A percentile compares a stretch with the other conserved stretches of the same genome.
These are phyloP conservation scores for Podilymbus podiceps DNA, from an alignment of 2,113 vertebrate genomes.

Conservation along the genomic window DNA sequence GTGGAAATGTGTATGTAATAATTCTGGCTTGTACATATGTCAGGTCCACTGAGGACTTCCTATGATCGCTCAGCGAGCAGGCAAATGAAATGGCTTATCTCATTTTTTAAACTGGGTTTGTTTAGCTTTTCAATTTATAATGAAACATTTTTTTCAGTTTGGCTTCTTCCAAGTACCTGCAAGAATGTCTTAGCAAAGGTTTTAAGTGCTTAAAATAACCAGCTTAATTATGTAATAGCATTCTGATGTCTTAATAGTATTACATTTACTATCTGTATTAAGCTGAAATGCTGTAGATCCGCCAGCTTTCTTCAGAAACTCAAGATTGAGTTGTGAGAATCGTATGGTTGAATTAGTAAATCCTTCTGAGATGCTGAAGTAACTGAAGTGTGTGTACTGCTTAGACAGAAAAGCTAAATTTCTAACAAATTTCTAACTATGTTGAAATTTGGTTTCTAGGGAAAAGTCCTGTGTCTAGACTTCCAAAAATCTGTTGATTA, in stretches of 20 bases:
- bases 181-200: neutral
- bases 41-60: neutral
- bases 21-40: neutral
- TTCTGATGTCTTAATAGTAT: neutral
- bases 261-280: neutral
- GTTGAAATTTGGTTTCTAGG: neutral
- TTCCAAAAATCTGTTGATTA: conserved; percentile 12
- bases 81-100: neutral
- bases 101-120: neutral
- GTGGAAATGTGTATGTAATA: neutral
- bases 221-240: conserved; percentile 27
- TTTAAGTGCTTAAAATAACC: conserved; percentile 48
- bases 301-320: neutral
- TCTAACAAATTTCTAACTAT: neutral
- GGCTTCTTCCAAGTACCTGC: neutral
- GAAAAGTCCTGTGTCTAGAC: neutral
- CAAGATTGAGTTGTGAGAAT: neutral
- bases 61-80: neutral
- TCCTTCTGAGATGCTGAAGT: neutral
- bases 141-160: neutral
- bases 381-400: neutral
- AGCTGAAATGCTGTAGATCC: neutral
- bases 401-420: neutral
- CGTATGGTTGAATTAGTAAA: neutral
- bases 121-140: neutral